These are phyloP conservation scores for Xanthia togata DNA, from an alignment of 2,888 invertebrate species.

Conservation along the genomic window DNA sequence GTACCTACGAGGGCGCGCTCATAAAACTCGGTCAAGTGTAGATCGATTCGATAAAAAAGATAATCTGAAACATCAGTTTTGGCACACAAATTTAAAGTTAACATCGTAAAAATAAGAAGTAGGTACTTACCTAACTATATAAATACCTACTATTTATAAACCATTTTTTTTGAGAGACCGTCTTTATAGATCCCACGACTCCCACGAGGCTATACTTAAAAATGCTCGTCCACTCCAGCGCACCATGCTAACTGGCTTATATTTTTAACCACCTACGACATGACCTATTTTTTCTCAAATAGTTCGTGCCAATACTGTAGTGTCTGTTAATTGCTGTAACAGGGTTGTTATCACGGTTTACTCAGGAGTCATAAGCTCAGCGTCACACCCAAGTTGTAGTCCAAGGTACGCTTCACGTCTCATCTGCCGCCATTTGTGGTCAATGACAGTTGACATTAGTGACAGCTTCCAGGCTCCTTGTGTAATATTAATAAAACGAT, in stretches of 20 bases:
- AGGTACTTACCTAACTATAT: not conserved
- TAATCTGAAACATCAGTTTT: constrained; percentile 10
- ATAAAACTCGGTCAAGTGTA: constrained; percentile 20
- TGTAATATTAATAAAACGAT: not conserved
- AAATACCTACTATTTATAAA: not conserved
- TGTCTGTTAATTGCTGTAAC: no score
- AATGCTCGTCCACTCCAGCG: not conserved
- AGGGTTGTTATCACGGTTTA: no score
- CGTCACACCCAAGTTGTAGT: no score
- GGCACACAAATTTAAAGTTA: not conserved
- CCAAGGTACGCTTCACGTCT: no score
- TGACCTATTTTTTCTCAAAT: not conserved
- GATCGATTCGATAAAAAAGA: constrained; percentile 7
- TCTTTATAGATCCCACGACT: not conserved
- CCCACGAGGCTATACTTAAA: not conserved
- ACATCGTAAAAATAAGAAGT: not conserved
- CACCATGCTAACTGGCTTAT: not conserved
- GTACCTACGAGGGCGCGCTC: not conserved
- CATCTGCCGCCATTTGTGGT: no score
- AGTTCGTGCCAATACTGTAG: not conserved
- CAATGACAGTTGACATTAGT: no score
- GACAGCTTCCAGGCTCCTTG: no score
- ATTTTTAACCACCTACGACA: not conserved
- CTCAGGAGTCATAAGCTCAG: no score
- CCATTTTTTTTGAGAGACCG: not conserved